phyloP scores from a whole-genome alignment of 2,113 vertebrate genomes.

The Dermatemys mawii region DNA sequence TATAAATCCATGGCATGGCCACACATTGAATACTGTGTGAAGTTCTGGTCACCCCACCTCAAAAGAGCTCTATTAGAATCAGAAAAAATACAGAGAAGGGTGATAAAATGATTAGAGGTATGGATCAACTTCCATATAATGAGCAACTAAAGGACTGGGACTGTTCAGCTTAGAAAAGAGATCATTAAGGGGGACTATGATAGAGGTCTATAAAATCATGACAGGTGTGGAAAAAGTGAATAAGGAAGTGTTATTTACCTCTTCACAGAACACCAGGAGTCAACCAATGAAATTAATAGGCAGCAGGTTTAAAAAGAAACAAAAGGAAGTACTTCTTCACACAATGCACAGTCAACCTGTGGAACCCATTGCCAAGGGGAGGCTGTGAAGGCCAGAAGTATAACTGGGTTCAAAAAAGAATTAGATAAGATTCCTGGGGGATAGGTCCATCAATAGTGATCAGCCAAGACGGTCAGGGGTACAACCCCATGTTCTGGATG shows the following conservation, averaged over 20 bases:
- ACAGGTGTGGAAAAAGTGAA: not conserved
- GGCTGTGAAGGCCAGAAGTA: not conserved
- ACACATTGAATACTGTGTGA: too few species aligned
- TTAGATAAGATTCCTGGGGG: not conserved
- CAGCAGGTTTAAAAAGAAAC: not conserved
- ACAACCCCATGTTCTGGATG: not conserved
- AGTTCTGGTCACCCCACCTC: too few species aligned
- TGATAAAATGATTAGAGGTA: too few species aligned
- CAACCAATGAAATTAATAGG: not conserved
- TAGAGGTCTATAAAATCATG: not conserved
- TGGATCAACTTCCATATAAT: too few species aligned
- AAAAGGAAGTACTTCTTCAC: not conserved
- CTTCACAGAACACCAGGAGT: not conserved
- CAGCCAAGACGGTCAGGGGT: not conserved
- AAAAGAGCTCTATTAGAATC: too few species aligned
- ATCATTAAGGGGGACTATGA: not conserved
- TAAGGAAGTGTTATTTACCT: not conserved
- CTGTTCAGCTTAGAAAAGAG: not conserved
- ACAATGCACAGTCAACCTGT: not conserved
- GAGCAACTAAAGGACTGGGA: too few species aligned
- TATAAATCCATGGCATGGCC: too few species aligned
- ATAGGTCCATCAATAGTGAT: not conserved
- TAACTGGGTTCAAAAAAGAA: not conserved
- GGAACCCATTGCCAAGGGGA: not conserved
- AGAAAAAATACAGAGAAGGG: too few species aligned